Percentiles rank a stretch among this genome's conserved stretches.
Conservation (phyloP, 2,113 vertebrate species). For the Chascanopsetta lugubris region DNA sequence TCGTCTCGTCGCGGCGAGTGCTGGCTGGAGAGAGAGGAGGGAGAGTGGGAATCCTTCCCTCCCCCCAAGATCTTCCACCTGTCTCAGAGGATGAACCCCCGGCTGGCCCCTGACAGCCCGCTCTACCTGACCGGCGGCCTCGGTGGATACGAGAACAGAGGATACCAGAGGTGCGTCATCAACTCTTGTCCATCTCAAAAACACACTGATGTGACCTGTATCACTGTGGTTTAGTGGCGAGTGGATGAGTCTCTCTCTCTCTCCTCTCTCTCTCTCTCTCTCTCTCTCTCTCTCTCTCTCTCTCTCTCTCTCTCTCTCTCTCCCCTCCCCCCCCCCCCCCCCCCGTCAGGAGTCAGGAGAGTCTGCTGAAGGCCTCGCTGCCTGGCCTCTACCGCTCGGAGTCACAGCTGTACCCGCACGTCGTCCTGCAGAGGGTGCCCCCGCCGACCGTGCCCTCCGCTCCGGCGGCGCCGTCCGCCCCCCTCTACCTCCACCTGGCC, state of each 20-base stretch:
- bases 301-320: background rate
- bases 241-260: too few species aligned
- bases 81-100: constrained; percentile 76
- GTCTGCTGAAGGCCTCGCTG: constrained; percentile 74
- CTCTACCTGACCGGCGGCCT: constrained; percentile 75
- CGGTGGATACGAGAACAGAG: constrained; percentile 78
- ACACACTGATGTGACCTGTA: background rate
- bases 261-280: too few species aligned
- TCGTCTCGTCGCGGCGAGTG: constrained; percentile 68
- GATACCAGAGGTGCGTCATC: constrained; percentile 75
- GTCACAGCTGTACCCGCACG: constrained; percentile 77
- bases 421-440: constrained; percentile 80
- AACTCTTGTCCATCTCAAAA: background rate
- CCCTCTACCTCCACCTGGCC: constrained; percentile 66
- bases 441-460: constrained; percentile 72
- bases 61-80: constrained; percentile 81
- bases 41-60: constrained; percentile 77
- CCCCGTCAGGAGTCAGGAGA: constrained; percentile 84
- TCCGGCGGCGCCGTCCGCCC: constrained; percentile 65
- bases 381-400: constrained; percentile 75
- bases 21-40: constrained; percentile 79
- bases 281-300: too few species aligned
- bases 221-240: too few species aligned
- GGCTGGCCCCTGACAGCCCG: constrained; percentile 70
- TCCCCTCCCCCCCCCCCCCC: too few species aligned